Percentiles rank a stretch among this genome's conserved stretches.
Conservation (phyloP, 2,888 invertebrate genomes). For the Cacoxenus indagator region DNA sequence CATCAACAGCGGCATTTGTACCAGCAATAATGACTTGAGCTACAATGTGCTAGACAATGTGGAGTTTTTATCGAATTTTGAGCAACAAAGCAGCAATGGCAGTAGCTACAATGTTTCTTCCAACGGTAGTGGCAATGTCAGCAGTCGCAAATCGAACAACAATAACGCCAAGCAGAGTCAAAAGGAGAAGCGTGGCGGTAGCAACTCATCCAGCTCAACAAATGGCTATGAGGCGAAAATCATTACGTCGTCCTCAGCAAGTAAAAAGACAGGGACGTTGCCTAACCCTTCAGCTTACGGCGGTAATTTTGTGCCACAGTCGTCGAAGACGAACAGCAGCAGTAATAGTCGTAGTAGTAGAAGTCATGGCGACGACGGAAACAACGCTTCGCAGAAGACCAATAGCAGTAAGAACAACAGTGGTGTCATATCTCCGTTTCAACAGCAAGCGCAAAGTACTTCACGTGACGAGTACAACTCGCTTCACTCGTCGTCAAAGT, state of each 20-base stretch:
- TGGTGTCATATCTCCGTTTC: conserved; percentile 44
- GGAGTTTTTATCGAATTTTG: conserved; percentile 59
- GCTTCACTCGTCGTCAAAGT: conserved; percentile 51
- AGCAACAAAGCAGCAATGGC: conserved; percentile 32
- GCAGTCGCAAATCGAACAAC: conserved; percentile 33
- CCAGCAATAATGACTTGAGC: conserved; percentile 60
- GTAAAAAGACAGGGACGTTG: conserved; percentile 34
- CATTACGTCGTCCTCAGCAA: conserved; percentile 46
- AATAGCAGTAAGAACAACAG: conserved; percentile 44
- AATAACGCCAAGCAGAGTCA: conserved; percentile 18
- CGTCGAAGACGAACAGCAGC: neutral
- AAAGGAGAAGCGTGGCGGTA: conserved; percentile 56
- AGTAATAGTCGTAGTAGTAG: neutral
- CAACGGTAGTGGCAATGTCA: conserved; percentile 32
- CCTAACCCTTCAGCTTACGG: conserved; percentile 29
- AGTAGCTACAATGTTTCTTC: conserved; percentile 23
- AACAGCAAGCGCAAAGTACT: conserved; percentile 29
- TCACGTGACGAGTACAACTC: conserved; percentile 48
- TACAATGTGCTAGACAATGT: conserved; percentile 67
- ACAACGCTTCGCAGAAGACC: conserved; percentile 29
- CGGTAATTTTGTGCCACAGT: conserved; percentile 22
- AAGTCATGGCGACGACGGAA: conserved; percentile 36
- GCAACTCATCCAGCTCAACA: conserved; percentile 50
- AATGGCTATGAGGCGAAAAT: conserved; percentile 47
- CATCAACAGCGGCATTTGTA: conserved; percentile 33